phyloP scores from a whole-genome alignment of 2,113 vertebrate species.

The Poeciliopsis prolifica region DNA sequence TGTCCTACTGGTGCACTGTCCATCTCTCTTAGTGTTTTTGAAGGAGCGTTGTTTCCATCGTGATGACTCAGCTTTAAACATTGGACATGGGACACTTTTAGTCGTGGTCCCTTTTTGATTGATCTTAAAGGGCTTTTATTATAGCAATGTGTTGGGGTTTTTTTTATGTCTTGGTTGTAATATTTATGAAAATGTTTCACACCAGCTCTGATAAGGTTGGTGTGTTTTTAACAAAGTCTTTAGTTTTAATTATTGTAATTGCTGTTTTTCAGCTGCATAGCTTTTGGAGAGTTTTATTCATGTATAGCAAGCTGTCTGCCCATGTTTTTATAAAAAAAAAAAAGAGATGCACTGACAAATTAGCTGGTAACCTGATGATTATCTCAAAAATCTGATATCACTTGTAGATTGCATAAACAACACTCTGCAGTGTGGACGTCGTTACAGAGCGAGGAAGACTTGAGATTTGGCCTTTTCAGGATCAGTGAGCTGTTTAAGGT shows the following conservation, averaged over 20 bases:
- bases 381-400: background rate
- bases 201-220: constrained; percentile 13
- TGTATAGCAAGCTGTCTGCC: constrained; percentile 9
- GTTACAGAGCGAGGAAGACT: background rate
- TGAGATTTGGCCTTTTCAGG: background rate
- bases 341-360: background rate
- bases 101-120: background rate
- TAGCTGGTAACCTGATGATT: background rate
- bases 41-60: constrained; percentile 1
- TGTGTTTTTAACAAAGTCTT: constrained; percentile 20
- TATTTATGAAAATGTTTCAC: background rate
- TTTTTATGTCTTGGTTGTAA: background rate
- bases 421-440: background rate
- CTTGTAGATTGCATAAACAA: background rate
- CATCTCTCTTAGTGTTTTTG: constrained; percentile 5
- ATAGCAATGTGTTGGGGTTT: background rate
- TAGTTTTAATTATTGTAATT: constrained; percentile 4
- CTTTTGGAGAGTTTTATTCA: constrained; percentile 12
- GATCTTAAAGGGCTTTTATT: constrained; percentile 19
- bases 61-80: constrained; percentile 14
- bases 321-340: background rate
- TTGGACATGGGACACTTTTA: background rate
- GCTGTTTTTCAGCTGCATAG: background rate
- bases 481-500: too few relatives aligned
- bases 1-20: background rate